Base-by-base conservation (phyloP, 2,888 invertebrate genomes). In the Netelia virgata region DNA sequence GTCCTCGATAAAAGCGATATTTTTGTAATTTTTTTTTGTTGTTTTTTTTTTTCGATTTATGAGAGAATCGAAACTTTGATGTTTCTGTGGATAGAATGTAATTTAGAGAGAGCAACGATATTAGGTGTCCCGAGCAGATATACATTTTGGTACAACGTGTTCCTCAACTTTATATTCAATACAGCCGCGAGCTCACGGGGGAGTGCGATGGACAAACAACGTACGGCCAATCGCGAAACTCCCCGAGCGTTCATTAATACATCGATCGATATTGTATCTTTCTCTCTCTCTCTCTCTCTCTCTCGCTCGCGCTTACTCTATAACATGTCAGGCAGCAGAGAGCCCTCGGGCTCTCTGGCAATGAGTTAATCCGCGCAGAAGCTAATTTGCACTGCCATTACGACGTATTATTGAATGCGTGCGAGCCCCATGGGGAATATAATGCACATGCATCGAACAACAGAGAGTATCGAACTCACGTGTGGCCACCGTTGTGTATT, bases 331-430 rank as follows among this genome's bases (percentile, higher is more conserved):
- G 72, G 43, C 23, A 16, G 14, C 23, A 61, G 61, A 61, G 61
- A 61, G 61, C 64, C 59, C 68, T 68, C 74, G 43, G 18, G 75
- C 79, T 66, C 77, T 78, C 74, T 77, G 73, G 82, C 82, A 88
- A 89, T 87, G 87, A 88, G 88, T 90, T 90, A 89, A 90, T 88
- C 86, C 87, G 84, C 79, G 86, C 84, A 84, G 84, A 82, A 86
- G 86, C 88, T 90, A 88, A 91, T 90, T 89, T 88, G 87, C 88
- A 90, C 88, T 88, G 88, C 88, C 85, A 88, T 90, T 88, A 89
- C 87, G 86, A 85, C 86, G 87, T 85, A 89, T 89, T 88, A 88
- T 88, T 83, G 87, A 87, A 88, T 88, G 82, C 81, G 78, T 50
- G 81, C 68, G 82, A 82, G 82, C 75, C 86, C 81, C 72, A 66